Percentiles rank a stretch among this genome's conserved stretches.
Conservation (phyloP, 2,113 vertebrate genomes). For the Rynchops niger region DNA sequence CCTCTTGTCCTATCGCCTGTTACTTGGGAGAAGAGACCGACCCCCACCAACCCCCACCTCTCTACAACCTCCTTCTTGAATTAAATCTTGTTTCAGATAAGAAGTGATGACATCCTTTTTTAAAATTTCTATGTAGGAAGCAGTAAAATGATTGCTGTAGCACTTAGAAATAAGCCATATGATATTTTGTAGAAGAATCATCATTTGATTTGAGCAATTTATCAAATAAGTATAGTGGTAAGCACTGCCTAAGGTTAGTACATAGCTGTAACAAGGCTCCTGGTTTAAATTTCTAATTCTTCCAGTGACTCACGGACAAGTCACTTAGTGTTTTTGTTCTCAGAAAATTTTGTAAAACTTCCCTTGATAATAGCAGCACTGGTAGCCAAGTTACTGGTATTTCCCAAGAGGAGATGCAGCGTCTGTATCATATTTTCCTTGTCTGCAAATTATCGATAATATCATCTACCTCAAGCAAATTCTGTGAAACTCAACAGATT, state of each 20-base stretch:
- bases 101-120: neutral
- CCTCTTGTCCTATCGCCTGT: no score
- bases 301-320: neutral
- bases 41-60: no score
- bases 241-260: neutral
- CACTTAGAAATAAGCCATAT: neutral
- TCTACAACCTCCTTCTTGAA: neutral
- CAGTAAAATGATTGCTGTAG: neutral
- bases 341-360: neutral
- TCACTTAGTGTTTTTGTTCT: neutral
- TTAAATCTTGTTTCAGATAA: neutral
- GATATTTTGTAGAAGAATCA: neutral
- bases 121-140: neutral
- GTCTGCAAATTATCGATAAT: neutral
- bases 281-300: neutral
- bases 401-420: neutral
- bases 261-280: neutral
- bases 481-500: neutral
- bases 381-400: neutral
- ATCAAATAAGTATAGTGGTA: neutral
- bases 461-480: neutral
- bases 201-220: neutral
- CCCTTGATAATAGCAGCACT: neutral
- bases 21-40: no score
- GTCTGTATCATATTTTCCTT: neutral